Base-by-base conservation (phyloP, 2,113 vertebrate species). In the Philantomba maxwellii region DNA sequence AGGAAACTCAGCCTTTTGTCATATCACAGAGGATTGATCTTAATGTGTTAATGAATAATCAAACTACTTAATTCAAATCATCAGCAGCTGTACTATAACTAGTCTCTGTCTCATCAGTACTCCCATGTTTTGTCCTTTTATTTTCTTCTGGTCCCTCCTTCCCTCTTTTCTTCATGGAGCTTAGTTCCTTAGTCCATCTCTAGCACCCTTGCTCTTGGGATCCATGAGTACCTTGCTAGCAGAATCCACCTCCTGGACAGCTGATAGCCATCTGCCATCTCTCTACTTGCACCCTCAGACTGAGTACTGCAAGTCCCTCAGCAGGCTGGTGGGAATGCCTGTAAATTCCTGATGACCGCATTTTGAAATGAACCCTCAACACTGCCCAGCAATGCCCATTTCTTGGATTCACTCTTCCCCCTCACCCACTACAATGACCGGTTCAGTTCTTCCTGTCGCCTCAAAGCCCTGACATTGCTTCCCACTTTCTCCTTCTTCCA, bases 281-380 rank as follows among this genome's bases (percentile, higher is more conserved):
- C 21, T 49, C n/a, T 49, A 1, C 53, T 5, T n/a, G 33, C 1
- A 30, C 26, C 17, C 45, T 23, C 10, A 57, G 8, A 11, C 78
- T 33, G 53, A 58, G 47, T 45, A 12, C 19, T 43, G 23, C 39
- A 23, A 2, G 47, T 81, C 60, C 15, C 23, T 11, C 2, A 51
- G 28, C 5, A 33, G 30, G 30, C 33, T 19, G 3, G 9, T 16
- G 47, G 57, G 43, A 57, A 21, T 17, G 45, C 62, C 60, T 33
- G 5, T 25, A 19, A 21, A 4, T 23, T 47, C 26, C 49, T 6
- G 4, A 14, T 33, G 0, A n/a, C 23, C 2, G 4, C 14, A 1
- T 51, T 94, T 82, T 45, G 49, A 84, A 55, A 36, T 14, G 49
- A 64, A 5, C 39, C 53, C 6, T 49, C 28, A 51, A 2, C 7